Evolutionary conservation across 1,140 invertebrate genomes (phyloP).

Genomic region (Andricus grossulariae): DNA sequence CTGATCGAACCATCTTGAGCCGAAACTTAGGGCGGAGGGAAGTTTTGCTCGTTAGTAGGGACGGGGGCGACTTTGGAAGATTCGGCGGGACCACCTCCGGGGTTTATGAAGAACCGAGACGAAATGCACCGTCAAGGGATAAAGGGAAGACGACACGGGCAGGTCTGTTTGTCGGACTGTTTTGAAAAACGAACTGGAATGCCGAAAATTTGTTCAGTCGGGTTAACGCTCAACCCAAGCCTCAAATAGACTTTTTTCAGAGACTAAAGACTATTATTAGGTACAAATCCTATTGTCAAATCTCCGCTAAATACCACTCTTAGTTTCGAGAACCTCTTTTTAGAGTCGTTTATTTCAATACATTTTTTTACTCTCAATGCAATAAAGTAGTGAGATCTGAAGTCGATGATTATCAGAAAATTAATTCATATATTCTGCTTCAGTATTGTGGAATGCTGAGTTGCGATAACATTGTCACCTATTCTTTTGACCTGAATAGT

Average conservation of each 20-base stretch:
- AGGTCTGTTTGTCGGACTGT: slow-evolving; percentile 53
- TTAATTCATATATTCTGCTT: neutral
- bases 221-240: too few relatives aligned
- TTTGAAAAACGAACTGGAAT: slow-evolving; percentile 52
- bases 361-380: neutral
- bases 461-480: slow-evolving; percentile 5
- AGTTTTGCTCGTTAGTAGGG: slow-evolving; percentile 44
- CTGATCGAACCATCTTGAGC: slow-evolving; percentile 3
- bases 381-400: neutral
- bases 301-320: neutral
- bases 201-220: slow-evolving; percentile 48
- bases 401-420: slow-evolving; percentile 18
- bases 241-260: neutral
- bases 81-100: slow-evolving; percentile 52
- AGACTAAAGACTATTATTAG: neutral
- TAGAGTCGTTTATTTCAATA: too few relatives aligned
- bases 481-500: slow-evolving; percentile 29
- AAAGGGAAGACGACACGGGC: slow-evolving; percentile 54
- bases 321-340: too few relatives aligned
- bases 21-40: slow-evolving; percentile 27
- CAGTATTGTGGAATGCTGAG: neutral
- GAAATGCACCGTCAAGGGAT: slow-evolving; percentile 56
- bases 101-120: slow-evolving; percentile 57
- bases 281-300: slow-evolving; percentile 5
- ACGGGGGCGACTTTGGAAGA: slow-evolving; percentile 55